Evolutionary conservation across 2,888 invertebrate species (phyloP).

Genomic region (Mimas tiliae): DNA sequence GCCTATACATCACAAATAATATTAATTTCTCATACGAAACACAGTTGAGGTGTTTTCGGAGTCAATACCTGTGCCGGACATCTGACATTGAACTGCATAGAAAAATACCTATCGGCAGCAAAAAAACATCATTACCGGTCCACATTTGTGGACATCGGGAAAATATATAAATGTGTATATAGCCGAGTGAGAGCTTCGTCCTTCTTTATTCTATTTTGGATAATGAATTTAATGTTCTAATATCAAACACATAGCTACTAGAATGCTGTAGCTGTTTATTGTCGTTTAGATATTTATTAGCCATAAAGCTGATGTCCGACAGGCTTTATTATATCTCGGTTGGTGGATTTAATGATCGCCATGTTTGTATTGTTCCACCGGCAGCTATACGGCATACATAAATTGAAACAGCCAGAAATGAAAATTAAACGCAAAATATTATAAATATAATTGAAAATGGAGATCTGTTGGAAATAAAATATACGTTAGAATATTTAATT

Average conservation of each 20-base stretch:
- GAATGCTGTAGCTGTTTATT: not conserved
- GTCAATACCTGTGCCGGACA: too few species aligned
- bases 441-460: not conserved
- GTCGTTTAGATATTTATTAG: slow-evolving; percentile 19
- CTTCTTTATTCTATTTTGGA: too few species aligned
- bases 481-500: not conserved
- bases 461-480: not conserved
- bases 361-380: not conserved
- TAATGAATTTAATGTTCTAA: not conserved
- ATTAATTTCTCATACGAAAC: too few species aligned
- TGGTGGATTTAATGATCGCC: not conserved
- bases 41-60: too few species aligned
- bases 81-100: too few species aligned
- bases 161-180: too few species aligned
- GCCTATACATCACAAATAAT: too few species aligned
- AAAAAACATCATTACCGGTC: too few species aligned
- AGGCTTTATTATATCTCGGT: not conserved
- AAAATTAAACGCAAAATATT: not conserved
- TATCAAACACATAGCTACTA: too few species aligned
- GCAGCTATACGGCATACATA: not conserved
- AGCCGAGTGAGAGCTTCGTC: too few species aligned
- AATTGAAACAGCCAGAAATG: not conserved
- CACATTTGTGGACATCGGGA: too few species aligned
- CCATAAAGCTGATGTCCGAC: slow-evolving; percentile 8
- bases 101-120: too few species aligned